Evolutionary conservation across 2,888 invertebrate species (phyloP), one percentile per base, ranked within the genome.

Genomic region (Dusona sp.): DNA sequence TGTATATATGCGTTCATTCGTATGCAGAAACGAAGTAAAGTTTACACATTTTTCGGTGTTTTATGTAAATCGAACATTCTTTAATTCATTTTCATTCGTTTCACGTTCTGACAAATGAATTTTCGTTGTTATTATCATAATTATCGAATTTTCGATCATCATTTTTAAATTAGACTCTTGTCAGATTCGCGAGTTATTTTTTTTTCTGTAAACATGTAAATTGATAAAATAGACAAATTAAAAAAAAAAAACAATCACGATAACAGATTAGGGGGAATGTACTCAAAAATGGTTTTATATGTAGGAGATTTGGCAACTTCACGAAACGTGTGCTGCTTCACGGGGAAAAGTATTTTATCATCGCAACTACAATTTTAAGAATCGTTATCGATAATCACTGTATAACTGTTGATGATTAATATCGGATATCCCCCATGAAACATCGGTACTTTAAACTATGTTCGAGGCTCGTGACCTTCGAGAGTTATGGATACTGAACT

Each of bases 381-480:
- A 29, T 25, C 16, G 64, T 74, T 81, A 81, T 81, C 74, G 86
- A 77, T 81, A 77, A 84, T 75, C 38, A 48, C 45, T 51, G 11
- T 57, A 33, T 54, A 75, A 33, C 77, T 36, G 54, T 6, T 29
- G 68, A 42, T 79, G 68, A 86, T 83, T 61, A 86, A 74, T 79
- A 64, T 84, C 68, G 82, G 84, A 36, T 74, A 70, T 84, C 67
- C 81, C 86, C 84, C 77, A 64, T 84, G 86, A 86, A 54, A 57
- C 84, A 81, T 84, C 68, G 72, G 19, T 48, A 72, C 64, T 51
- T 72, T 45, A 25, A 42, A 65, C 38, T 51, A 74, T 13, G 36
- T 36, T 77, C 45, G 51, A 64, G 48, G 48, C 65, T 77, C 7
- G 61, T 19, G 84, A 81, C 86, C 84, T 86, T 81, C 70, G 68